Conservation (phyloP, 35 echinoderm and acorn worm species). For the Strongylocentrotus purpuratus region DNA sequence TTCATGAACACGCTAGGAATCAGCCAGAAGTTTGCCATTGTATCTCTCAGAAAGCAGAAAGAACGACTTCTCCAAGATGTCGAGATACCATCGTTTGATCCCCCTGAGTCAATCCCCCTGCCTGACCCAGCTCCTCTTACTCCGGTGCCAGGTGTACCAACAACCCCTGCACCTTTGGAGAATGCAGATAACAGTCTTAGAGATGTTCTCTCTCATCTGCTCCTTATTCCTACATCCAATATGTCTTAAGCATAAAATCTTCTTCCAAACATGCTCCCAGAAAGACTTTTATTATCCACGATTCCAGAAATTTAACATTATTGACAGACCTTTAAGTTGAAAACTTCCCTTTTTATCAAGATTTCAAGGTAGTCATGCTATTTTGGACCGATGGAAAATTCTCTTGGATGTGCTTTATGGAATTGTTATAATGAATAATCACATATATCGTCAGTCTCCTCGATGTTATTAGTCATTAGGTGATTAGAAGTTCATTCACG, state of each 20-base stretch:
- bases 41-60: slow-evolving; percentile 22
- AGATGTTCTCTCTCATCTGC: slow-evolving; percentile 18
- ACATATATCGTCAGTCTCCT: too few species aligned
- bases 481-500: too few species aligned
- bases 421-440: too few species aligned
- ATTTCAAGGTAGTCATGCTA: too few species aligned
- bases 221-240: slow-evolving; percentile 28
- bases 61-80: slow-evolving; percentile 3
- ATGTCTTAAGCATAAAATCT: neutral
- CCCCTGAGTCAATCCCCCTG: neutral
- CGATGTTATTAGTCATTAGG: too few species aligned
- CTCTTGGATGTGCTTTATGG: too few species aligned
- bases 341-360: too few species aligned
- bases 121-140: neutral
- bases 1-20: slow-evolving; percentile 37
- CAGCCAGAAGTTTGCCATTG: slow-evolving; percentile 37
- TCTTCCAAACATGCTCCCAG: neutral
- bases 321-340: too few species aligned
- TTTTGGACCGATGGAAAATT: too few species aligned
- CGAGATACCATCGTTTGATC: neutral
- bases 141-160: neutral
- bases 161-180: neutral
- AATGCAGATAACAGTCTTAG: neutral
- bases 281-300: neutral
- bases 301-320: too few species aligned